These are phyloP conservation scores for Iphiclides podalirius DNA, from an alignment of 2,888 invertebrate genomes.

Conservation along the genomic window DNA sequence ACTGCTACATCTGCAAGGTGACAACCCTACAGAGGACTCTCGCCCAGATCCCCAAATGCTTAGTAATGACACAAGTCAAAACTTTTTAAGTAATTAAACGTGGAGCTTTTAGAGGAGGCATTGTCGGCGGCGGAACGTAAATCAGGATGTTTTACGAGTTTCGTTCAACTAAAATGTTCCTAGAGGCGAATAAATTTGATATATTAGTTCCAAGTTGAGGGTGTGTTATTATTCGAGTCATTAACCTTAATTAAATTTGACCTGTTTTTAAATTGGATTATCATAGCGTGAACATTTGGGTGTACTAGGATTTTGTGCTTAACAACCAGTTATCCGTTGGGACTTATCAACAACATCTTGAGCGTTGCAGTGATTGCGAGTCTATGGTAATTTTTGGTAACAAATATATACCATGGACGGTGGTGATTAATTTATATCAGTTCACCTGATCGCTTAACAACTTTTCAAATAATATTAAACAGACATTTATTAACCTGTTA, in stretches of 20 bases:
- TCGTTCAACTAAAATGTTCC: constrained; percentile 16
- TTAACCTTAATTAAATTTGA: constrained; percentile 18
- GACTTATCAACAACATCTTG: too few species aligned
- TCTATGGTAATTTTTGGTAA: too few species aligned
- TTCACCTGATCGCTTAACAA: too few species aligned
- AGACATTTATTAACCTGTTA: too few species aligned
- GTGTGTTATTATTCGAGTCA: constrained; percentile 15
- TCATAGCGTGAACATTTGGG: constrained; percentile 6
- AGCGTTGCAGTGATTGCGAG: too few species aligned
- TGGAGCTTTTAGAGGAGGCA: constrained; percentile 34
- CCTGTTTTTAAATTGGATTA: constrained; percentile 14
- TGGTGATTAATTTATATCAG: too few species aligned
- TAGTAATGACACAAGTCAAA: constrained; percentile 46
- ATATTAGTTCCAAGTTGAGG: constrained; percentile 19
- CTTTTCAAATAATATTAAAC: too few species aligned
- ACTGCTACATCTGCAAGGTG: too few species aligned
- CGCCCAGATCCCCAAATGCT: constrained; percentile 22
- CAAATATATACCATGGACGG: too few species aligned
- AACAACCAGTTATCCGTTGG: too few species aligned
- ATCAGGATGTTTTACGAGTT: constrained; percentile 24
- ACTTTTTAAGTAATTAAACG: constrained; percentile 51
- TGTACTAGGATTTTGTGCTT: not conserved
- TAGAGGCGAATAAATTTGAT: constrained; percentile 19
- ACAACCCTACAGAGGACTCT: constrained; percentile 22
- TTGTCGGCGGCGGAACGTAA: constrained; percentile 30